Percentiles rank a stretch among this genome's conserved stretches.
These are phyloP conservation scores for Ametastegia equiseti DNA, from an alignment of 2,888 invertebrate genomes.

Conservation along the genomic window DNA sequence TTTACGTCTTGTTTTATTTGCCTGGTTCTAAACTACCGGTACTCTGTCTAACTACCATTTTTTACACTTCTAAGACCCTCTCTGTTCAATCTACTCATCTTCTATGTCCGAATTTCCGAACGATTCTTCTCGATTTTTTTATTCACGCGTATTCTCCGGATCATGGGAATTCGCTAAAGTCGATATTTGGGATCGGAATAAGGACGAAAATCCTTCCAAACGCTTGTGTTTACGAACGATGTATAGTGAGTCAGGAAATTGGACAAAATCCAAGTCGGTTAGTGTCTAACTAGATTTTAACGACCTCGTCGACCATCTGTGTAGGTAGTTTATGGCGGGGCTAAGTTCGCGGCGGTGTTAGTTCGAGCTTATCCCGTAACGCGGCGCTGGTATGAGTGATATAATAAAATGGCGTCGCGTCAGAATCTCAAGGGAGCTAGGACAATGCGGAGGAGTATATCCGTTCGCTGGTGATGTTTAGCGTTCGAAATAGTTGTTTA, in stretches of 20 bases:
- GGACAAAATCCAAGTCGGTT: background rate
- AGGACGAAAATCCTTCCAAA: too few relatives aligned
- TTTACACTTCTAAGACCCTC: background rate
- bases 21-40: background rate
- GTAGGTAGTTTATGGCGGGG: background rate
- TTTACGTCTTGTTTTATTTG: too few relatives aligned
- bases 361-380: background rate
- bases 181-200: too few relatives aligned
- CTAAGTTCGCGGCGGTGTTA: background rate
- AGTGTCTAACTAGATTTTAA: slow-evolving; percentile 3
- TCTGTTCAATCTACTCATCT: too few relatives aligned
- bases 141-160: too few relatives aligned
- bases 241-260: too few relatives aligned
- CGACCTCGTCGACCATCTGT: background rate
- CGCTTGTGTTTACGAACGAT: too few relatives aligned
- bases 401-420: slow-evolving; percentile 47
- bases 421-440: slow-evolving; percentile 54
- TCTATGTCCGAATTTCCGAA: background rate
- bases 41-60: background rate
- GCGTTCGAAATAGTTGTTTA: slow-evolving; percentile 50
- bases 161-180: too few relatives aligned
- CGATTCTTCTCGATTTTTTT: too few relatives aligned
- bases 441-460: slow-evolving; percentile 63
- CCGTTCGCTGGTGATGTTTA: slow-evolving; percentile 44
- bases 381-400: background rate